Evolutionary conservation across 2,888 invertebrate genomes (phyloP).

Genomic region (Operophtera brumata): DNA sequence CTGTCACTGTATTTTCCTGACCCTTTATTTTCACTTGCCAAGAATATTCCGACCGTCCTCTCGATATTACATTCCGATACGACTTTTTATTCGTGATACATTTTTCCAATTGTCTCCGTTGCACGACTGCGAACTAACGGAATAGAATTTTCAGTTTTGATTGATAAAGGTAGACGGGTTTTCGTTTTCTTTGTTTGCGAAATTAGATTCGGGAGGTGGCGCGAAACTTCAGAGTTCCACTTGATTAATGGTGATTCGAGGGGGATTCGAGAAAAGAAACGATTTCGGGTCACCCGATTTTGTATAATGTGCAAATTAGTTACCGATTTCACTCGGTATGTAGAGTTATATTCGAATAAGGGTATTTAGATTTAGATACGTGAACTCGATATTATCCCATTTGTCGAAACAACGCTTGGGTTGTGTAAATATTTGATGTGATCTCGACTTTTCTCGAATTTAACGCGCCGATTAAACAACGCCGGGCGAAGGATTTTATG

Average conservation of each 20-base stretch:
- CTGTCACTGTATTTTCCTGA: conserved; percentile 76
- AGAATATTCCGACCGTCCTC: conserved; percentile 73
- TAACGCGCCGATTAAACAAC: conserved; percentile 78
- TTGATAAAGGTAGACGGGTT: conserved; percentile 80
- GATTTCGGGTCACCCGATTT: conserved; percentile 60
- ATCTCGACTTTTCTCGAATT: conserved; percentile 79
- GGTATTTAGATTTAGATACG: conserved; percentile 68
- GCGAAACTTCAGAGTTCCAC: conserved; percentile 71
- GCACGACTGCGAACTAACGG: conserved; percentile 72
- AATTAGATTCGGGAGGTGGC: conserved; percentile 75
- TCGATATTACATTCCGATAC: conserved; percentile 78
- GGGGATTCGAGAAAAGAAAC: conserved; percentile 56
- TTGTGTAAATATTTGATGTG: conserved; percentile 76
- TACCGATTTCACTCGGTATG: background rate
- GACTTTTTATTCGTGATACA: conserved; percentile 79
- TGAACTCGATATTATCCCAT: conserved; percentile 72
- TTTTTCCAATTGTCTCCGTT: conserved; percentile 76
- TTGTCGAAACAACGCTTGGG: conserved; percentile 73
- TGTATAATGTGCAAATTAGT: conserved; percentile 40
- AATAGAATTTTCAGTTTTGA: conserved; percentile 80
- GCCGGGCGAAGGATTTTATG: conserved; percentile 73
- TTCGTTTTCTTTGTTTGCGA: conserved; percentile 78
- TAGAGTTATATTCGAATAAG: conserved; percentile 48
- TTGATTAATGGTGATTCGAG: conserved; percentile 76
- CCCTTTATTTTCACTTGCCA: conserved; percentile 80